Evolutionary conservation across 2,113 vertebrate genomes (phyloP).

Genomic region (Ochotona curzoniae): DNA sequence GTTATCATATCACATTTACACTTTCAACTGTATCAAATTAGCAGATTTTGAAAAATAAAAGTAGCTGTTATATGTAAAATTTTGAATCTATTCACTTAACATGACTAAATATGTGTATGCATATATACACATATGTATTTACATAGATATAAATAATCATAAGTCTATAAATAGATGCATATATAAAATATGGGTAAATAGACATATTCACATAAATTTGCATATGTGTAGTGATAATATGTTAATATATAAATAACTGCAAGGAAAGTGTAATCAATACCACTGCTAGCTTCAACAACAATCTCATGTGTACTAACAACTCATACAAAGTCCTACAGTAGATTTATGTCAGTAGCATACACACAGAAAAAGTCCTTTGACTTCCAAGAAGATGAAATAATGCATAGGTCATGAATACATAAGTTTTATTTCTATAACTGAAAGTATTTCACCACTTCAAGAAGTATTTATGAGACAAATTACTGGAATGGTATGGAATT

Average conservation of each 20-base stretch:
- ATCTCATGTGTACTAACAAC: constrained; percentile 51
- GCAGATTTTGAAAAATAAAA: background rate
- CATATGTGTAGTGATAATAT: too few species aligned
- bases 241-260: constrained; percentile 10
- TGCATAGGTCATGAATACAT: constrained; percentile 56
- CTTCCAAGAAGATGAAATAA: constrained; percentile 78
- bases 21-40: background rate
- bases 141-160: too few species aligned
- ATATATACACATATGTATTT: too few species aligned
- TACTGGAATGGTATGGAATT: constrained; percentile 71
- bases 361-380: constrained; percentile 67
- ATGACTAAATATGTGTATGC: background rate
- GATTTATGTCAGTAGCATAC: constrained; percentile 74
- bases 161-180: too few species aligned
- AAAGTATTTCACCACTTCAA: constrained; percentile 68
- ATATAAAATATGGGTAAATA: background rate
- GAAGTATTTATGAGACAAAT: constrained; percentile 82
- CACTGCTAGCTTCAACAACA: background rate
- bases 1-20: background rate
- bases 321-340: constrained; percentile 43
- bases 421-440: constrained; percentile 64
- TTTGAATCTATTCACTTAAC: constrained; percentile 15
- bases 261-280: constrained; percentile 26
- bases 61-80: constrained; percentile 43
- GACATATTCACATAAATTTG: too few species aligned